A percentile compares a stretch with the other conserved stretches of the same genome.
phyloP scores from a whole-genome alignment of 2,888 invertebrate species.

The Ormyrus labotus region DNA sequence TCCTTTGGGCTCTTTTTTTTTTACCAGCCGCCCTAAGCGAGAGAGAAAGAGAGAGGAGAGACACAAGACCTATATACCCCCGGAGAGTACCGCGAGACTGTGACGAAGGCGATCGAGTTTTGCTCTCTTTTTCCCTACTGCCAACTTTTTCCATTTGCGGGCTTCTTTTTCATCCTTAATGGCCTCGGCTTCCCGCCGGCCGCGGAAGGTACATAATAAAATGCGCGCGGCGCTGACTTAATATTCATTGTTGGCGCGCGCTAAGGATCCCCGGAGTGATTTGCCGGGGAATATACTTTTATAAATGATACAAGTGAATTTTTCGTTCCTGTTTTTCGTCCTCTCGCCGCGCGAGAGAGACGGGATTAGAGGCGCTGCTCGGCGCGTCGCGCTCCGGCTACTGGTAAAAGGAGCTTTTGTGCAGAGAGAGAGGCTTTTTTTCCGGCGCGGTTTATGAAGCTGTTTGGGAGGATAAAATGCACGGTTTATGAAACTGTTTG shows the following conservation, averaged over 20 bases:
- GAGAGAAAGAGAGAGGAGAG: neutral
- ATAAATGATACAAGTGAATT: slow-evolving; percentile 28
- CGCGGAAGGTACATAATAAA: slow-evolving; percentile 13
- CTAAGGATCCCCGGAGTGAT: neutral
- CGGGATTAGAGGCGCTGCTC: neutral
- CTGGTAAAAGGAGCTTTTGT: too few relatives aligned
- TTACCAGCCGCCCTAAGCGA: neutral
- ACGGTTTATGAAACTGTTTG: too few relatives aligned
- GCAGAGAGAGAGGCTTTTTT: neutral
- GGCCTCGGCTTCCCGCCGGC: slow-evolving; percentile 25
- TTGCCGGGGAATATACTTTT: slow-evolving; percentile 2
- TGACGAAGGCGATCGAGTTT: neutral
- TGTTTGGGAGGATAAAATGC: too few relatives aligned
- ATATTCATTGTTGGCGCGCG: slow-evolving; percentile 17
- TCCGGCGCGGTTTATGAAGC: too few relatives aligned
- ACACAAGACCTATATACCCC: neutral
- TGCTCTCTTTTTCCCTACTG: too few relatives aligned
- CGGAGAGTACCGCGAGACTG: neutral
- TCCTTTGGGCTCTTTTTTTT: slow-evolving; percentile 41
- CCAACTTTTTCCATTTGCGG: slow-evolving; percentile 8
- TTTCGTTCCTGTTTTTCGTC: slow-evolving; percentile 2
- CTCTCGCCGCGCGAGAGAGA: neutral
- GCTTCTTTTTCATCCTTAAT: slow-evolving; percentile 37
- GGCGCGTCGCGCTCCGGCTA: too few relatives aligned
- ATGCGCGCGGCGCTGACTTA: slow-evolving; percentile 17